Evolutionary conservation across 2,113 vertebrate species (phyloP).

Genomic region (Python bivittatus): DNA sequence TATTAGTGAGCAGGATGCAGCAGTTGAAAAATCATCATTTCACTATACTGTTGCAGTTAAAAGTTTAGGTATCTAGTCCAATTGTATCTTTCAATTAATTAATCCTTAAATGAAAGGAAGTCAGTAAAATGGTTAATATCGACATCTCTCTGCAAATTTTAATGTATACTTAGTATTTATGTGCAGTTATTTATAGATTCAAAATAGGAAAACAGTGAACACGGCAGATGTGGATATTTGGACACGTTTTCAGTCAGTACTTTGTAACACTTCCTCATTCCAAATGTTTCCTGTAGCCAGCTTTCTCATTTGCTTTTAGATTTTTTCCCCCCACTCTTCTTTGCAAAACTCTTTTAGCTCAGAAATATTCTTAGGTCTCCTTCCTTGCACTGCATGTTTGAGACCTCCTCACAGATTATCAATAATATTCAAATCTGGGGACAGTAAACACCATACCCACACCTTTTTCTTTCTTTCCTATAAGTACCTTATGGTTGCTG

Average conservation of each 20-base stretch:
- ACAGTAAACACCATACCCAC: background rate
- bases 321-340: background rate
- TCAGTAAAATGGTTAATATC: no score
- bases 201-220: background rate
- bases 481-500: background rate
- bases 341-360: background rate
- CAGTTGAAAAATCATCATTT: background rate
- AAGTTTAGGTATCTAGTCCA: background rate
- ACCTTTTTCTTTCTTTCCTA: background rate
- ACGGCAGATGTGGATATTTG: background rate
- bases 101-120: background rate
- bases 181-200: background rate
- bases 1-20: background rate
- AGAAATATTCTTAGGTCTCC: background rate
- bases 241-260: background rate
- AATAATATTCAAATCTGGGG: background rate
- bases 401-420: background rate
- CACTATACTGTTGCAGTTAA: background rate
- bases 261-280: background rate
- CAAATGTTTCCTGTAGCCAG: background rate
- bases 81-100: background rate
- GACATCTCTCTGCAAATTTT: background rate
- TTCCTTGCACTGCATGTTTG: background rate
- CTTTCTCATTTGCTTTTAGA: background rate
- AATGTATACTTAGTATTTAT: background rate